Evolutionary conservation across 2,888 invertebrate species (phyloP).

Genomic region (Diadegma fenestrale): DNA sequence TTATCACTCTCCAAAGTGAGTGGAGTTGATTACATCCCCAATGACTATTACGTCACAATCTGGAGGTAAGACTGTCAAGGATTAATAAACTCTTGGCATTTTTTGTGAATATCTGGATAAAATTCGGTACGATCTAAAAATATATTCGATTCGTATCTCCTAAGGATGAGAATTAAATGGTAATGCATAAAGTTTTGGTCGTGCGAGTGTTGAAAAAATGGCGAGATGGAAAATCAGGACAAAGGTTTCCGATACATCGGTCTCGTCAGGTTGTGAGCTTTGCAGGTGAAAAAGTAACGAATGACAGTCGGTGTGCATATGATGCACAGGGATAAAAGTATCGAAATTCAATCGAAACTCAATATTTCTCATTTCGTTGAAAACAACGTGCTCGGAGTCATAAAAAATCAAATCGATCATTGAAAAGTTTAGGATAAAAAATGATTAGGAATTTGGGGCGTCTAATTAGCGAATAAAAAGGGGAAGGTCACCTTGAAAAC

Average conservation of each 20-base stretch:
- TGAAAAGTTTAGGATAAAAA: not conserved
- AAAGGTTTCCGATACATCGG: conserved; percentile 29
- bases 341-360: not conserved
- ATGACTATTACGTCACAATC: too few relatives aligned
- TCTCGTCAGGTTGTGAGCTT: conserved; percentile 16
- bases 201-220: not conserved
- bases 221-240: conserved; percentile 23
- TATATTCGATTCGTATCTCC: not conserved
- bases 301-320: not conserved
- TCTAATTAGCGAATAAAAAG: conserved; percentile 66
- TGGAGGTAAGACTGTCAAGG: too few relatives aligned
- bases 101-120: too few relatives aligned
- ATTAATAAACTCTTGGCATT: too few relatives aligned
- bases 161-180: not conserved
- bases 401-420: not conserved
- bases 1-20: too few relatives aligned
- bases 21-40: too few relatives aligned
- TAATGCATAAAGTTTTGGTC: not conserved
- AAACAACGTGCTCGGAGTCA: not conserved
- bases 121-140: not conserved
- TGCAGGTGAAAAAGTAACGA: conserved; percentile 44
- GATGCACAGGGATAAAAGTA: not conserved
- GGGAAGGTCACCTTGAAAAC: conserved; percentile 9
- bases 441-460: not conserved
- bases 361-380: not conserved